Evolutionary conservation across 1,140 invertebrate species (phyloP).

Genomic region (Whitmania pigra): DNA sequence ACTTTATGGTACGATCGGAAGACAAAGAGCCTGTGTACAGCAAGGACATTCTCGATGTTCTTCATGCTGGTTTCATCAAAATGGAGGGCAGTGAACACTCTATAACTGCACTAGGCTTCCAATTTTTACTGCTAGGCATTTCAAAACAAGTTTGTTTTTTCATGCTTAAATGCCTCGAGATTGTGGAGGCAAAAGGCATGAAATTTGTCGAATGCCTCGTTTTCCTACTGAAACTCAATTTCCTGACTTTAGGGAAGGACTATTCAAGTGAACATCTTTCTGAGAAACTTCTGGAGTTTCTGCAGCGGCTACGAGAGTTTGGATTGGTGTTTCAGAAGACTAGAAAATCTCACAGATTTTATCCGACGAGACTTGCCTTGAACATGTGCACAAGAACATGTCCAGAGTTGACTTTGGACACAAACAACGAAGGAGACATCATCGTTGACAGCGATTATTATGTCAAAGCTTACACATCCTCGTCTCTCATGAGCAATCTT

Average conservation of each 20-base stretch:
- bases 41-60: conserved; percentile 75
- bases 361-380: conserved; percentile 79
- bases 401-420: conserved; percentile 31
- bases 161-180: conserved; percentile 85
- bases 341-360: conserved; percentile 77
- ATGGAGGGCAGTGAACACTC: conserved; percentile 64
- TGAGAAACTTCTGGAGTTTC: conserved; percentile 62
- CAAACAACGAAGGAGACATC: conserved; percentile 57
- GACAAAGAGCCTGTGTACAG: conserved; percentile 68
- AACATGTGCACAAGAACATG: conserved; percentile 64
- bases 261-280: conserved; percentile 90
- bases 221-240: conserved; percentile 89
- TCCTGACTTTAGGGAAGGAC: conserved; percentile 87
- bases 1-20: conserved; percentile 83
- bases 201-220: conserved; percentile 79
- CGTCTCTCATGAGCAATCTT: conserved; percentile 77
- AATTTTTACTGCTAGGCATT: conserved; percentile 84
- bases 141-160: conserved; percentile 88
- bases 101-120: conserved; percentile 48
- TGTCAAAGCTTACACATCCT: conserved; percentile 87
- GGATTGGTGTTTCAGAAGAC: conserved; percentile 82
- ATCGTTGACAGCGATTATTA: conserved; percentile 94
- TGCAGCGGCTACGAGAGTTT: conserved; percentile 91
- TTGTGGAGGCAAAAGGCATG: conserved; percentile 66
- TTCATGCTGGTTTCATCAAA: conserved; percentile 85